Percentiles rank a stretch among this genome's conserved stretches.
Evolutionary conservation across 2,888 invertebrate species (phyloP).

Genomic region (Chrysolina americana): DNA sequence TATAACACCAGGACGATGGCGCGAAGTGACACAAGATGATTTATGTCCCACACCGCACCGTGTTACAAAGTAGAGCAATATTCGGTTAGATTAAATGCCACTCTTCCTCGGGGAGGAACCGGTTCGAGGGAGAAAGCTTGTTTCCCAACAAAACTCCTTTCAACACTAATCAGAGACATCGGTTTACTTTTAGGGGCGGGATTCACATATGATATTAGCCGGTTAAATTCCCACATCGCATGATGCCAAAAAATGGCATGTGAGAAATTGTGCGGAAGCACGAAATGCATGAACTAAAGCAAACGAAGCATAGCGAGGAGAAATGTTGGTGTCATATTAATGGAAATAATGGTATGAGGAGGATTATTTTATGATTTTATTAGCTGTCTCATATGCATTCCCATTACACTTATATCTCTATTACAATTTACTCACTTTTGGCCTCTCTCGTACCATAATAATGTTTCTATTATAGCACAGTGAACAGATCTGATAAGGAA

Average conservation of each 20-base stretch:
- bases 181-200: conserved; percentile 26
- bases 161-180: conserved; percentile 31
- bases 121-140: conserved; percentile 25
- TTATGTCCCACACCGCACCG: conserved; percentile 10
- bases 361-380: too few relatives aligned
- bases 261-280: neutral
- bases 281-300: neutral
- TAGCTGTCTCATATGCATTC: too few relatives aligned
- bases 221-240: conserved; percentile 14
- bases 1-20: conserved; percentile 22
- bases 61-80: conserved; percentile 24
- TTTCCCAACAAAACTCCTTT: conserved; percentile 23
- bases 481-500: too few relatives aligned
- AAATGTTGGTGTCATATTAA: too few relatives aligned
- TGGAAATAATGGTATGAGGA: too few relatives aligned
- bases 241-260: neutral
- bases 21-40: conserved; percentile 24
- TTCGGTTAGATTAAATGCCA: conserved; percentile 20
- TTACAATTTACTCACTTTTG: too few relatives aligned
- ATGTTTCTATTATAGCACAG: too few relatives aligned
- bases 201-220: conserved; percentile 6
- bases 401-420: too few relatives aligned
- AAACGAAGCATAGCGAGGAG: neutral
- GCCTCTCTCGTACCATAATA: too few relatives aligned
- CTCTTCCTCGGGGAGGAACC: neutral